These are phyloP conservation scores for Drosophila punjabiensis DNA, from an alignment of 1,140 invertebrate genomes.

Conservation along the genomic window DNA sequence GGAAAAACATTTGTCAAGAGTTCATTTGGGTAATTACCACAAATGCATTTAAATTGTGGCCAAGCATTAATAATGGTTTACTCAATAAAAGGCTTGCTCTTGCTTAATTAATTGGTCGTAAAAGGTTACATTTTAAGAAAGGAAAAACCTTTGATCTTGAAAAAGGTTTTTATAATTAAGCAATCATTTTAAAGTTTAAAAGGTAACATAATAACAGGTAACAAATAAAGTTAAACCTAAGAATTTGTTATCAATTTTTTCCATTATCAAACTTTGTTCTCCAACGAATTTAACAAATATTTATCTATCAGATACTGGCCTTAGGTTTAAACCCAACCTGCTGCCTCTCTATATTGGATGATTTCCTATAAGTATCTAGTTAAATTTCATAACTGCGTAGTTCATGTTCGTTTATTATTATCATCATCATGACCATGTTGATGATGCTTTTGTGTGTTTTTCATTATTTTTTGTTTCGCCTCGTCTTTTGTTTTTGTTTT, in stretches of 20 bases:
- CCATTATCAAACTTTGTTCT: not conserved
- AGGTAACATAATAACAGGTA: not conserved
- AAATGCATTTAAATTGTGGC: constrained; percentile 11
- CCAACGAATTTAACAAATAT: not conserved
- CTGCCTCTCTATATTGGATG: constrained; percentile 9
- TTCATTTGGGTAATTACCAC: constrained; percentile 27
- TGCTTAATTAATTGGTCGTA: constrained; percentile 10
- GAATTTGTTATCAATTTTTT: not conserved
- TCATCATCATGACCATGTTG: constrained; percentile 37
- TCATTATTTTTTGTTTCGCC: constrained; percentile 45
- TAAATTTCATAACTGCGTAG: constrained; percentile 78
- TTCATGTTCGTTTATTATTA: constrained; percentile 57
- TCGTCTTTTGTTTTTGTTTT: constrained; percentile 23
- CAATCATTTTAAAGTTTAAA: not conserved
- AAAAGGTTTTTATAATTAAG: not conserved
- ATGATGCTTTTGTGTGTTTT: constrained; percentile 70
- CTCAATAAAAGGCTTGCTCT: constrained; percentile 3
- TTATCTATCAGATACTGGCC: not conserved
- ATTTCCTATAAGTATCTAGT: constrained; percentile 45
- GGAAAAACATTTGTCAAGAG: constrained; percentile 20
- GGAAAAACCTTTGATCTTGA: not conserved
- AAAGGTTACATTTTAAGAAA: not conserved
- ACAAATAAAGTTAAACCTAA: no score
- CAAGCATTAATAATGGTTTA: not conserved
- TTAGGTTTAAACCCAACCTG: constrained; percentile 8